Evolutionary conservation across 1,140 invertebrate genomes (phyloP).

Genomic region (Paraescarpia echinospica): DNA sequence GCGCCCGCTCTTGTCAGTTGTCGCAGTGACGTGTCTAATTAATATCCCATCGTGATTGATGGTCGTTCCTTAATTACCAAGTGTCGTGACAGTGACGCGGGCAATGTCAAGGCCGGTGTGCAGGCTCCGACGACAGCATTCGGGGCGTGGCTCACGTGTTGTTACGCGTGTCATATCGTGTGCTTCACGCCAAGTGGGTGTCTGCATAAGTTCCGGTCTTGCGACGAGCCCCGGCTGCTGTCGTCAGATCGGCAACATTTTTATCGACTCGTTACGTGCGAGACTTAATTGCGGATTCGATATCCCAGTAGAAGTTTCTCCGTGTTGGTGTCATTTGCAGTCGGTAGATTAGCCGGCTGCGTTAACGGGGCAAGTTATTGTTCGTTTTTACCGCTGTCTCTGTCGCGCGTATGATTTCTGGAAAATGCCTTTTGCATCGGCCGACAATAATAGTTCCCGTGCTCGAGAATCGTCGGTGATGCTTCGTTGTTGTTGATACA

Average conservation of each 20-base stretch:
- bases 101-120: not conserved
- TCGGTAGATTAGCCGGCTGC: not conserved
- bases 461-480: not conserved
- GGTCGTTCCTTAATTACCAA: slow-evolving; percentile 1
- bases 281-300: not conserved
- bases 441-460: not conserved
- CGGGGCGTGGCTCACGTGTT: not conserved
- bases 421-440: not conserved
- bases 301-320: not conserved
- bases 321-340: not conserved
- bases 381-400: not conserved
- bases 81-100: not conserved
- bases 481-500: not conserved
- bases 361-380: not conserved
- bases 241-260: not conserved
- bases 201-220: not conserved
- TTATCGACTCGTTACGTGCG: not conserved
- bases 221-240: not conserved
- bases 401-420: not conserved
- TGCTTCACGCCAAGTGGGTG: not conserved
- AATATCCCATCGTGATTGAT: not conserved
- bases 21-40: not conserved
- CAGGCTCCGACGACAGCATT: not conserved
- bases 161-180: not conserved
- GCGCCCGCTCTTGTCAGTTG: not conserved